These are phyloP conservation scores for Acanthurus tractus DNA, from an alignment of 2,797 vertebrate species.

Conservation along the genomic window DNA sequence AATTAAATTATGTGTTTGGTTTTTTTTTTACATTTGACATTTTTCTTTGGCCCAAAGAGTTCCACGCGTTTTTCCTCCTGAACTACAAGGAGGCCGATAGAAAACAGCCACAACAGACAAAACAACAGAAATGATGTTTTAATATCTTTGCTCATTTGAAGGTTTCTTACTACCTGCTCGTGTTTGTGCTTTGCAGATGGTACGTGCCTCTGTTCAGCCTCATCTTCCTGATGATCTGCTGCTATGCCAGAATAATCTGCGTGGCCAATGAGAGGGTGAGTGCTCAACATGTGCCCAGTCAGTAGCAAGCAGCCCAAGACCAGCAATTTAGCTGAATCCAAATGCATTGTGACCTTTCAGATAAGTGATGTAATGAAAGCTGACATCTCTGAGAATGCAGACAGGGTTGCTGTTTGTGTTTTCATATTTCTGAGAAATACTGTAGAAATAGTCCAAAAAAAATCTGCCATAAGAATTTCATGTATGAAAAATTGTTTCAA, in stretches of 20 bases:
- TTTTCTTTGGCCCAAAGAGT: not conserved
- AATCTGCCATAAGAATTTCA: too few relatives aligned
- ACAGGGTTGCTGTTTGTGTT: conserved; percentile 12
- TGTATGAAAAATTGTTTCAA: not conserved
- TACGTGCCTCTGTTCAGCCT: conserved; percentile 88
- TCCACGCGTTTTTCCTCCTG: not conserved
- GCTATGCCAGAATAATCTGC: conserved; percentile 89
- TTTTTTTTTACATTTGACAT: not conserved
- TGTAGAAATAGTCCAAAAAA: not conserved
- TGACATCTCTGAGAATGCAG: conserved; percentile 10
- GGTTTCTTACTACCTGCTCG: conserved; percentile 13
- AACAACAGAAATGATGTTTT: conserved; percentile 18
- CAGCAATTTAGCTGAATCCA: conserved; percentile 29
- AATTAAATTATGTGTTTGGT: not conserved
- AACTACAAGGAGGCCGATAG: conserved; percentile 7
- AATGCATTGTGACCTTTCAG: conserved; percentile 53
- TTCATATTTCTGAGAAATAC: not conserved
- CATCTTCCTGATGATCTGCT: conserved; percentile 90
- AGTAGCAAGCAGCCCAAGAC: conserved; percentile 1
- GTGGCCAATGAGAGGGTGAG: conserved; percentile 87
- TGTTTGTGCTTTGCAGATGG: conserved; percentile 80
- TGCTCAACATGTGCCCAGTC: conserved; percentile 24
- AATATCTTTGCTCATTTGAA: conserved; percentile 18
- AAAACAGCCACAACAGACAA: not conserved
- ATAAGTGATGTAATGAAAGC: conserved; percentile 30